Base-by-base conservation (phyloP, 2,888 invertebrate genomes). In the Thymelicus acteon region DNA sequence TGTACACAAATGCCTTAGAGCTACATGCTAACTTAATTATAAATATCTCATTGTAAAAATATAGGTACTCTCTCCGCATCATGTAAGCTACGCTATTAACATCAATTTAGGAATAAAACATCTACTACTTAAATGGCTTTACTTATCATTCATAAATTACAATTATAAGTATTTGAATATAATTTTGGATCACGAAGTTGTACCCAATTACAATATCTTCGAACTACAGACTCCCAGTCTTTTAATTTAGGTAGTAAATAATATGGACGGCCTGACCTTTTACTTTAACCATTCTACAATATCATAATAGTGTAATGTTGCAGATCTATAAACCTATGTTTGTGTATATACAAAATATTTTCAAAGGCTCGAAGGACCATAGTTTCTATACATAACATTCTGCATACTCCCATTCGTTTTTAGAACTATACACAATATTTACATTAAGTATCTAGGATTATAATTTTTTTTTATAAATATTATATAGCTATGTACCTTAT, bases 211-310 rank as follows among this genome's bases (percentile, higher is more conserved):
- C 12, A 54, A 54, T 31, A 64, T 61, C 47, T 39, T 54, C 58
- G 60, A 67, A 70, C 67, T 76, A 78, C 77, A 82, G 82, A 86
- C 81, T 81, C 78, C 81, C 92, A 92, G 92, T 92, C 91, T 92
- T 90, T 85, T 79, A 82, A 81, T 82, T 58, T 79, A 85, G 82
- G 84, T 85, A 82, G 80, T 87, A 84, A 57, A 63, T 77, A 80
- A 82, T 83, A 86, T 90, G 93, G 93, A 93, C 93, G 93, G 93
- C 90, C 82, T 90, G 87, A 89, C 91, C 91, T 90, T 85, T 8
- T 77, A 19, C 68, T 47, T 31, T 64, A 58, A 64, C 19, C 54
- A 67, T 19, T 58, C 65, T 68, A 71, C 54, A 74, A 61, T 61
- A 66, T 67, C 57, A 67, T 60, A 70, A 60, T 47, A 2, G 19